Conservation (phyloP, 2,888 invertebrate species). For the Drosophila tanythrix region DNA sequence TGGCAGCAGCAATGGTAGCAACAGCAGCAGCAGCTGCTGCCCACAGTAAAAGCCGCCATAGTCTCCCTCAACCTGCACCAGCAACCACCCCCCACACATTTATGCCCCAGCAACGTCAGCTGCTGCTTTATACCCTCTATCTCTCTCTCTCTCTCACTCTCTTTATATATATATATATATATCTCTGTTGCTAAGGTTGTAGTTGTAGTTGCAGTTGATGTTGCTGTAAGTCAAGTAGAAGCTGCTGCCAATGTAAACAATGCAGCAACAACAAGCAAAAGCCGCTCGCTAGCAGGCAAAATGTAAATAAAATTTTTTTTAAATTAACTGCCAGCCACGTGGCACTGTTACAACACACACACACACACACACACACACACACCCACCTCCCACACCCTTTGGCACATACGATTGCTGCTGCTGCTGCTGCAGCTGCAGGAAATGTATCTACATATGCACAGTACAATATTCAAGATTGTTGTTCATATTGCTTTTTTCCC, state of each 20-base stretch:
- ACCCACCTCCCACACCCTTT: not conserved
- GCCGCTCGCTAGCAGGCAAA: constrained; percentile 66
- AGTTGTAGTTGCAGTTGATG: constrained; percentile 21
- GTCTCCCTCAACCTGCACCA: constrained; percentile 3
- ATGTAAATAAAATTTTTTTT: constrained; percentile 73
- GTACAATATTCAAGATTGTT: constrained; percentile 76
- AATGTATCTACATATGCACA: constrained; percentile 77
- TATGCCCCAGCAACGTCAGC: constrained; percentile 63
- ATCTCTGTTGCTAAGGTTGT: constrained; percentile 16
- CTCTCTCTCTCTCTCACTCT: constrained; percentile 1
- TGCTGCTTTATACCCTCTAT: constrained; percentile 43
- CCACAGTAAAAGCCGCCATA: constrained; percentile 47
- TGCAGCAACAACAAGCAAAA: constrained; percentile 41
- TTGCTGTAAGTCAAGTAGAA: constrained; percentile 72
- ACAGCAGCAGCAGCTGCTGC: constrained; percentile 35
- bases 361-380: not conserved
- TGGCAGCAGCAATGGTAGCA: constrained; percentile 21
- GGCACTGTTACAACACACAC: constrained; percentile 24
- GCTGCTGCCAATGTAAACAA: constrained; percentile 74
- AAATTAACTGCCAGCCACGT: constrained; percentile 76
- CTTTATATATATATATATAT: not conserved
- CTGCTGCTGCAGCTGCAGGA: constrained; percentile 57
- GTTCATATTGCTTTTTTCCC: constrained; percentile 63
- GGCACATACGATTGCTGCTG: constrained; percentile 1
- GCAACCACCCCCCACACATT: not conserved